Conservation (phyloP, 2,797 vertebrate genomes). For the Echeneis naucrates region DNA sequence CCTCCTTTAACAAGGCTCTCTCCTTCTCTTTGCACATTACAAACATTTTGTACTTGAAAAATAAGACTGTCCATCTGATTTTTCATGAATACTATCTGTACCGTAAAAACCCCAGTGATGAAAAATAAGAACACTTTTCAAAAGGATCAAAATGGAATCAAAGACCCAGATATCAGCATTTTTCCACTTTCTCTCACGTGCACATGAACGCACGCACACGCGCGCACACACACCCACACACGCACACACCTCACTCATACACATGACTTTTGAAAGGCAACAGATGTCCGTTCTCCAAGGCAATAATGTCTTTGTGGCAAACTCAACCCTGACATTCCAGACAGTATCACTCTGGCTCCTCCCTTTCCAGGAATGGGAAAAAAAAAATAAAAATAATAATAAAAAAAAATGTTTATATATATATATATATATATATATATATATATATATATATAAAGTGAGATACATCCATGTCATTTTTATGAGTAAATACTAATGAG, state of each 20-base stretch:
- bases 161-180: conserved; percentile 70
- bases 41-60: conserved; percentile 81
- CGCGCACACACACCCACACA: conserved; percentile 53
- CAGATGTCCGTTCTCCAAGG: conserved; percentile 85
- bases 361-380: conserved; percentile 76
- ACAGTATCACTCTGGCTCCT: conserved; percentile 72
- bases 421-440: too few relatives aligned
- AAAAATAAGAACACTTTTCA: conserved; percentile 88
- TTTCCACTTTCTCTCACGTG: conserved; percentile 45
- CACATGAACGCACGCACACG: conserved; percentile 52
- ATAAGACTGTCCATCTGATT: conserved; percentile 79
- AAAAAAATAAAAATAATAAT: conserved; percentile 31
- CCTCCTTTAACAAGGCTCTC: conserved; percentile 46
- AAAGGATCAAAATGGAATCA: conserved; percentile 82
- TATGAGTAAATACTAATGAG: conserved; percentile 82
- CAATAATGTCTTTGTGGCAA: conserved; percentile 88
- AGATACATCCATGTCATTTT: conserved; percentile 79
- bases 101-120: conserved; percentile 82
- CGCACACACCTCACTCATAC: conserved; percentile 66
- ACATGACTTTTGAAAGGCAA: conserved; percentile 83
- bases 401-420: too few relatives aligned
- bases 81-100: conserved; percentile 82
- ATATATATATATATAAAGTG: conserved; percentile 76
- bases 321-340: conserved; percentile 83
- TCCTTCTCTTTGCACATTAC: conserved; percentile 64